These are phyloP conservation scores for Gallinago undulata DNA, from an alignment of 2,113 vertebrate genomes.

Conservation along the genomic window DNA sequence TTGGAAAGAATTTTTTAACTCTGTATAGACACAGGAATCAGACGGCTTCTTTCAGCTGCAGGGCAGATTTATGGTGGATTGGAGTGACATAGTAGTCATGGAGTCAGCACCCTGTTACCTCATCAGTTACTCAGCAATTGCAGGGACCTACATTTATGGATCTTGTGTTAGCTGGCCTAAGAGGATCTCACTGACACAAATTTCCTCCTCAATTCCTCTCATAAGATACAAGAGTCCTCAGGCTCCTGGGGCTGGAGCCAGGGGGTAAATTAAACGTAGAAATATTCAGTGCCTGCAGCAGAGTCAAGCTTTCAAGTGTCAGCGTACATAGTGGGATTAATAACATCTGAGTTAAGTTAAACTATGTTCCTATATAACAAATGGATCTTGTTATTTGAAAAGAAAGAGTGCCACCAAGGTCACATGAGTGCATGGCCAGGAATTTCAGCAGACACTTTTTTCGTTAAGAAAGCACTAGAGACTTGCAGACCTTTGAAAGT, in stretches of 20 bases:
- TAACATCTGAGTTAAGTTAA: not conserved
- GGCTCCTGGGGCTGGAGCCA: not conserved
- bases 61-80: not conserved
- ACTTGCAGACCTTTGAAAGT: slow-evolving; percentile 12
- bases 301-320: not conserved
- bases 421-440: not conserved
- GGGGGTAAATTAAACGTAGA: not conserved
- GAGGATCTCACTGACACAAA: not conserved
- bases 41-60: not conserved
- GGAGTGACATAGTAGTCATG: not conserved
- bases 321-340: not conserved
- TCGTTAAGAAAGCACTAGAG: not conserved
- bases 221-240: not conserved
- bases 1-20: not conserved
- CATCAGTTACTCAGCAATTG: not conserved
- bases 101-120: not conserved
- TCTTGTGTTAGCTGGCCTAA: not conserved
- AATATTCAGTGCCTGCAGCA: not conserved
- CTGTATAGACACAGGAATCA: not conserved
- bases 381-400: not conserved
- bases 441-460: not conserved
- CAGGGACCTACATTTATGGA: not conserved
- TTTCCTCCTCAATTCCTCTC: not conserved
- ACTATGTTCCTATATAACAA: not conserved
- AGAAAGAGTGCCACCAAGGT: not conserved